These are phyloP conservation scores for Drosophila saltans DNA, from an alignment of 1,140 invertebrate genomes.

Conservation along the genomic window DNA sequence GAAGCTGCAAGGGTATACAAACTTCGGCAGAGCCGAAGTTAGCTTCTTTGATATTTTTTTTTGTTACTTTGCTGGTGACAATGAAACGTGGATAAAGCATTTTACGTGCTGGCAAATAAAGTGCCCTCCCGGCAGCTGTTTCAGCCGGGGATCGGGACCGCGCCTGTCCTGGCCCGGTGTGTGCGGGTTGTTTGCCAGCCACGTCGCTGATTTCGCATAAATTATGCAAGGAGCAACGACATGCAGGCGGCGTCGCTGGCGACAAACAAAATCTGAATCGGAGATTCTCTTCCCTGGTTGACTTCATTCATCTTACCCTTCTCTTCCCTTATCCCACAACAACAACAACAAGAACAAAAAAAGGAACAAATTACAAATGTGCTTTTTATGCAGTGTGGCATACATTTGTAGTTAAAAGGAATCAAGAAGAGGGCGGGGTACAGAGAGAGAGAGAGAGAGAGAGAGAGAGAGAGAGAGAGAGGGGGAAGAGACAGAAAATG, in stretches of 20 bases:
- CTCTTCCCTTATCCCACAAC: neutral
- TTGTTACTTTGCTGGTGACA: conserved; percentile 47
- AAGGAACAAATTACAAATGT: conserved; percentile 68
- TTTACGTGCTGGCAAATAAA: conserved; percentile 73
- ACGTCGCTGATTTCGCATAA: conserved; percentile 76
- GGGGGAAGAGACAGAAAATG: neutral
- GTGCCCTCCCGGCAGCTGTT: conserved; percentile 44
- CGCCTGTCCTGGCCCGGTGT: conserved; percentile 10
- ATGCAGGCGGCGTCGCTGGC: conserved; percentile 41
- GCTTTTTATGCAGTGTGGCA: conserved; percentile 50
- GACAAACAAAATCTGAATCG: conserved; percentile 10
- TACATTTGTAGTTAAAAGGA: neutral
- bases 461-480: no score
- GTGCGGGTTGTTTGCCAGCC: conserved; percentile 55
- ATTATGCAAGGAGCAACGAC: conserved; percentile 64
- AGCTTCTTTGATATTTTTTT: no score
- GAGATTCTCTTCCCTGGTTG: neutral
- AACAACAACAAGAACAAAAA: conserved; percentile 1
- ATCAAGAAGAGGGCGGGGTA: neutral
- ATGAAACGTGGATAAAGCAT: conserved; percentile 80
- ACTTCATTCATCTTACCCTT: conserved; percentile 8
- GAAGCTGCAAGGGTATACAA: no score
- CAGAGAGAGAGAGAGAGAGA: neutral
- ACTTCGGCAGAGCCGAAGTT: no score
- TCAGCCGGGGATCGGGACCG: neutral